Conservation (phyloP, 2,888 invertebrate genomes). For the Eilema caniola region DNA sequence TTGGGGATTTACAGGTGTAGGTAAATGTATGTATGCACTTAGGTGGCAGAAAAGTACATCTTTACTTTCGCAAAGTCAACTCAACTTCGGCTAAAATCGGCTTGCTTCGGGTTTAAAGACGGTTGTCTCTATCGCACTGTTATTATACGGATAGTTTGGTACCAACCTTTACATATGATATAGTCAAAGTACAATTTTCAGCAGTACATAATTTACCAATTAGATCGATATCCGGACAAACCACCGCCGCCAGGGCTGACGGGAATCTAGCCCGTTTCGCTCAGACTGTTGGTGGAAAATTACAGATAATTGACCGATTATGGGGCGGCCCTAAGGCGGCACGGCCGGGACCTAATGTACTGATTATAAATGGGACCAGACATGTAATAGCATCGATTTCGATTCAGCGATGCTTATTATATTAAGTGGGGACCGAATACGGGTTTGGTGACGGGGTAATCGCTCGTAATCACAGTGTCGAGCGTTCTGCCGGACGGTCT, state of each 20-base stretch:
- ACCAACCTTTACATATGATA: too few relatives aligned
- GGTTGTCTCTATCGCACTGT: not conserved
- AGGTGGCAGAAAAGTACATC: too few relatives aligned
- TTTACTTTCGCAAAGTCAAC: too few relatives aligned
- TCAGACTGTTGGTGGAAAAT: constrained; percentile 85
- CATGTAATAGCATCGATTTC: constrained; percentile 84
- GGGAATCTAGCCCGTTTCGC: constrained; percentile 71
- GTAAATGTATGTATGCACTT: too few relatives aligned
- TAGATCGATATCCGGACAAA: constrained; percentile 76
- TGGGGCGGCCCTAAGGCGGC: constrained; percentile 69
- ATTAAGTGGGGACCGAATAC: constrained; percentile 83
- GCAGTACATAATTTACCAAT: constrained; percentile 75
- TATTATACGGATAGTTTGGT: too few relatives aligned
- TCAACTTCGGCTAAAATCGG: too few relatives aligned
- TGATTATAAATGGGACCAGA: constrained; percentile 83
- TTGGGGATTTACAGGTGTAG: too few relatives aligned
- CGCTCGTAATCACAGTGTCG: constrained; percentile 77
- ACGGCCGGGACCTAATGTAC: constrained; percentile 71
- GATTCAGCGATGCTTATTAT: constrained; percentile 85
- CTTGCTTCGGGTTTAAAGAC: too few relatives aligned
- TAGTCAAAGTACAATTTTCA: too few relatives aligned
- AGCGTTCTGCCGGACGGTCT: constrained; percentile 54
- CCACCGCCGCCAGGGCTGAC: constrained; percentile 69
- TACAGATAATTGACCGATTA: constrained; percentile 86
- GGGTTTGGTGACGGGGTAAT: constrained; percentile 83